Evolutionary conservation across 2,888 invertebrate species (phyloP), one percentile per base, ranked within the genome.

Genomic region (Hedychridium roseum): DNA sequence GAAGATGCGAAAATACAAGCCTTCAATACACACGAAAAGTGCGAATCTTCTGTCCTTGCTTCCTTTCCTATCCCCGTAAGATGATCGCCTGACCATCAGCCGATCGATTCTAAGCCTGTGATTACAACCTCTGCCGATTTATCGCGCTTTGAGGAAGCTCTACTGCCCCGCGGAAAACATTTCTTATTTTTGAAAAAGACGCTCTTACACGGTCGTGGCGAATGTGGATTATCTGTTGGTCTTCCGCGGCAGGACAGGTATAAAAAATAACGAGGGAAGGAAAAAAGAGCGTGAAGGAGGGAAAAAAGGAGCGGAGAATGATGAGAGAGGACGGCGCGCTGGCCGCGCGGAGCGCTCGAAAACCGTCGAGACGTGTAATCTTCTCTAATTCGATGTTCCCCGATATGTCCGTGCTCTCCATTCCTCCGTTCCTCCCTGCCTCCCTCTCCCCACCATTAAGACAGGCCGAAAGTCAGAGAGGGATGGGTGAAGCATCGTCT

Each of bases 51-150:
- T 31, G 7, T 12, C 31, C 15, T 12, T 15, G 7, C 31, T 31
- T 21, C 15, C 15, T 38, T 11, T 26, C 17, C n/a, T 27, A n/a
- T 15, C 17, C 26, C 15, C 11, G 38, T 27, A 52, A 42, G 56
- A 51, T 49, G 53, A 50, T 70, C 61, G 71, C 74, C 68, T 71
- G 73, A 73, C 64, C 66, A 56, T 54, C 40, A 5, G 30, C 49
- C 62, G 64, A 68, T 70, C 57, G 57, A 49, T 39, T 43, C 54
- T 64, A 59, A 68, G 70, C 65, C 59, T 64, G 64, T 64, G 65
- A 71, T 74, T 73, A 71, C 65, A 53, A 45, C 36, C 35, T 31
- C 43, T 7, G 31, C 51, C 64, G 48, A 50, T 43, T 45, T 47
- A 36, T 54, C 44, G 38, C 54, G 61, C 60, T 66, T 66, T 64